Base-by-base conservation (phyloP, 2,888 invertebrate species). In the Melieria crassipennis region DNA sequence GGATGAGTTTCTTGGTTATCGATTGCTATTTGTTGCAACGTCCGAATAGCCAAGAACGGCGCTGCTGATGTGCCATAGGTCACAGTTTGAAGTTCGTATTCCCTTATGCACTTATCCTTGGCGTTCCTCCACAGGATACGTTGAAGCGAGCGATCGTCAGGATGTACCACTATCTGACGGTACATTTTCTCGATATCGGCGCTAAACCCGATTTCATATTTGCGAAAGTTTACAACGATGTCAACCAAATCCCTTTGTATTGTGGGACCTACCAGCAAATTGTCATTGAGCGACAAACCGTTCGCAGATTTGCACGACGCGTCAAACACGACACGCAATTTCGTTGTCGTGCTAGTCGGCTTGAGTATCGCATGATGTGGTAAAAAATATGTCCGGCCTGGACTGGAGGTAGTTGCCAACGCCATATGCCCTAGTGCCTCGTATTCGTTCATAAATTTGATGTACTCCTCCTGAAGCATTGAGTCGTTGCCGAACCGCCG, bases 241-340 rank as follows among this genome's bases (percentile, higher is more conserved):
- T 63, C 52, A 16, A 68, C 65, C n/a, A 72, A 16, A 50, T 72
- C 69, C 30, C 65, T 65, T 65, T 65, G 72, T 7, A 69, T 43
- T 10, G 68, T 65, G 11, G 78, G 77, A 16, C 78, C 78, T 7
- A 73, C 68, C 9, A 76, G 56, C 43, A 78, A 61, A 69, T 67
- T 69, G 48, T 75, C 69, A 46, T 74, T 75, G 1, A 74, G 46
- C 6, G 69, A 74, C 6, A 45, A 13, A 2, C 79, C 79, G n/a
- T 73, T 55, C 0, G 66, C 66, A 76, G 76, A 0, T 76, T 78
- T 9, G 79, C 79, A 72, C 9, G 64, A 74, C 4, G 79, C 80
- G 52, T 81, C 80, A 64, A 79, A 79, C 1, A 81, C 80, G 4
- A 80, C 43, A 6, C 81, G 63, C 0, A 79, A n/a, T n/a, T n/a